Percentiles rank a stretch among this genome's conserved stretches.
These are phyloP conservation scores for Calliphora vomitoria DNA, from an alignment of 2,888 invertebrate species.

Conservation along the genomic window DNA sequence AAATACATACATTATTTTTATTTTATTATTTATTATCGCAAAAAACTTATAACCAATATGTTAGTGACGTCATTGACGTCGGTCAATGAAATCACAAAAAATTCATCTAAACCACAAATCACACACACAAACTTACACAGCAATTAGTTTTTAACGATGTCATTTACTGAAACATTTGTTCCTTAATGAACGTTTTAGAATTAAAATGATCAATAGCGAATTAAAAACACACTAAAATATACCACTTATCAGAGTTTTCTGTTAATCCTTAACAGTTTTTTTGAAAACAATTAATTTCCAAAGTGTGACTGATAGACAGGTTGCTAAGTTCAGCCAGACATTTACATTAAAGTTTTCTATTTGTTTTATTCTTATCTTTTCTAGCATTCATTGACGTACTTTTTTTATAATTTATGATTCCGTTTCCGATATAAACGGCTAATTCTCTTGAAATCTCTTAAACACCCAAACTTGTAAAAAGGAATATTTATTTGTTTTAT, in stretches of 20 bases:
- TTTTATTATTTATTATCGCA: neutral
- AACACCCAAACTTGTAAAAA: neutral
- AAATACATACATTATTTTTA: neutral
- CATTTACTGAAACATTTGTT: constrained; percentile 7
- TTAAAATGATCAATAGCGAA: neutral
- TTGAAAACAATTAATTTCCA: neutral
- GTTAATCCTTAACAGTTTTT: too few relatives aligned
- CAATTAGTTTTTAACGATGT: constrained; percentile 42
- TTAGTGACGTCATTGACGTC: constrained; percentile 32
- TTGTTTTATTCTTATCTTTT: neutral
- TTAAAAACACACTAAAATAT: neutral
- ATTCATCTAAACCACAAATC: constrained; percentile 25
- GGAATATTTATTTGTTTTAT: neutral
- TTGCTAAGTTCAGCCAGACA: neutral
- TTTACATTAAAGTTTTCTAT: neutral
- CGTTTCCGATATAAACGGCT: neutral
- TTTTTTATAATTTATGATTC: constrained; percentile 21
- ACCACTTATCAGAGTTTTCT: neutral
- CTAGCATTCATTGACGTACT: neutral
- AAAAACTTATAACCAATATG: neutral
- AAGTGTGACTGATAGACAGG: neutral
- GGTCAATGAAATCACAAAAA: constrained; percentile 5
- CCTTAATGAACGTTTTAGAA: neutral
- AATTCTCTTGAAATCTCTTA: neutral
- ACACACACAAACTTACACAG: neutral